These are phyloP conservation scores for Prunella fulvescens DNA, from an alignment of 2,113 vertebrate species.

Conservation along the genomic window DNA sequence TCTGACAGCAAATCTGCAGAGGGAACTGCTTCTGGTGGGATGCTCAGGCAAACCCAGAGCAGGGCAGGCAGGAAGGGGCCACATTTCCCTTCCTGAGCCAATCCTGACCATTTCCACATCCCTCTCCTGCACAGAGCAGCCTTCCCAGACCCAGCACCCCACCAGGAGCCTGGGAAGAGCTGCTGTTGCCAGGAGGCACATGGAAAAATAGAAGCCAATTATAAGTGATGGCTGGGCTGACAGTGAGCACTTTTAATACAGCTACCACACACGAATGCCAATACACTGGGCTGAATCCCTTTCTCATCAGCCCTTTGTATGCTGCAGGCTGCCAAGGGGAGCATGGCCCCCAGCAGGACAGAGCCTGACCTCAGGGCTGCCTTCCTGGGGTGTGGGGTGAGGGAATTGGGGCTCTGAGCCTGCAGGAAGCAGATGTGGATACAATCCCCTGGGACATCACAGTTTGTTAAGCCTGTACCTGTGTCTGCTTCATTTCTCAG, in stretches of 20 bases:
- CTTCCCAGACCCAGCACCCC: not conserved
- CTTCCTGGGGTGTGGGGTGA: not conserved
- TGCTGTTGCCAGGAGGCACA: constrained; percentile 30
- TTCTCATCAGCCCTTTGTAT: constrained; percentile 21
- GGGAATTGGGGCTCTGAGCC: not conserved
- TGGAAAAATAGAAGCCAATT: constrained; percentile 19
- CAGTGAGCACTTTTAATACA: constrained; percentile 27
- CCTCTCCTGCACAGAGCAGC: not conserved
- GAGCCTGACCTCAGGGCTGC: not conserved
- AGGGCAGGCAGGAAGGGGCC: not conserved
- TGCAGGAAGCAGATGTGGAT: not conserved
- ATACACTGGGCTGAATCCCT: not conserved
- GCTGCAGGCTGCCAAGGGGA: not conserved
- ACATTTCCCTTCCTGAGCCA: not conserved
- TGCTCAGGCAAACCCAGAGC: not conserved
- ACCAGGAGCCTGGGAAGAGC: constrained; percentile 23
- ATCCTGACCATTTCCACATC: not conserved
- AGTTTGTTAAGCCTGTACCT: not conserved
- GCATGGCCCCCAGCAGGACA: not conserved
- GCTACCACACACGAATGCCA: not conserved
- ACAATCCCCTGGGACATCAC: not conserved
- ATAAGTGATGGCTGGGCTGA: constrained; percentile 24
- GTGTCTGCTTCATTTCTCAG: not conserved
- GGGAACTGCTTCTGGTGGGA: not conserved
- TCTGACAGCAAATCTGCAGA: not conserved